These are phyloP conservation scores for Imbricaverruca yamaguchii DNA, from an alignment of 2,888 invertebrate genomes.

Conservation along the genomic window DNA sequence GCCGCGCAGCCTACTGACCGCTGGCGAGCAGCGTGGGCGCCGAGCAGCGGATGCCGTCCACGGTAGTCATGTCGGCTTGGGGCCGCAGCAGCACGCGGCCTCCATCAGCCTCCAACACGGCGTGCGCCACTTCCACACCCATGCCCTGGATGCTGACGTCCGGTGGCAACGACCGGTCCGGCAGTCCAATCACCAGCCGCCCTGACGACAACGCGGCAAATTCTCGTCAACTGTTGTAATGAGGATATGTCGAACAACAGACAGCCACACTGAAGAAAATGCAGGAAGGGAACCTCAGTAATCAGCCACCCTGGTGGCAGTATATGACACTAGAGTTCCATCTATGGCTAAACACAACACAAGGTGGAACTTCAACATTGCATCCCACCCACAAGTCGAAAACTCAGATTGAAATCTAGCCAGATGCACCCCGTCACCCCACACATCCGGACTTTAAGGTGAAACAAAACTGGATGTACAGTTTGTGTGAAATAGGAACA, in stretches of 20 bases:
- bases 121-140: neutral
- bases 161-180: neutral
- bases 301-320: too few species aligned
- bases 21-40: neutral
- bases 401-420: too few species aligned
- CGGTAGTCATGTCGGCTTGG: neutral
- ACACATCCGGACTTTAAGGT: too few species aligned
- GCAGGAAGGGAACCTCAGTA: neutral
- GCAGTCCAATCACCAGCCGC: conserved; percentile 9
- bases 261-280: neutral
- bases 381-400: too few species aligned
- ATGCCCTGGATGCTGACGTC: neutral
- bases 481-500: too few species aligned
- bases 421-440: too few species aligned
- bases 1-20: neutral
- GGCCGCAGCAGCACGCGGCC: conserved; percentile 1
- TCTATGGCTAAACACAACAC: neutral
- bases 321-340: too few species aligned
- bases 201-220: neutral
- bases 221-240: neutral
- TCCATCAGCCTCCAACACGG: neutral
- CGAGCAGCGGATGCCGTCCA: conserved; percentile 10
- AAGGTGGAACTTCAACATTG: neutral
- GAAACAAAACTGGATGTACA: too few species aligned
- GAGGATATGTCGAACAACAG: neutral